phyloP scores from a whole-genome alignment of 2,113 vertebrate genomes.

The Microcebus murinus region DNA sequence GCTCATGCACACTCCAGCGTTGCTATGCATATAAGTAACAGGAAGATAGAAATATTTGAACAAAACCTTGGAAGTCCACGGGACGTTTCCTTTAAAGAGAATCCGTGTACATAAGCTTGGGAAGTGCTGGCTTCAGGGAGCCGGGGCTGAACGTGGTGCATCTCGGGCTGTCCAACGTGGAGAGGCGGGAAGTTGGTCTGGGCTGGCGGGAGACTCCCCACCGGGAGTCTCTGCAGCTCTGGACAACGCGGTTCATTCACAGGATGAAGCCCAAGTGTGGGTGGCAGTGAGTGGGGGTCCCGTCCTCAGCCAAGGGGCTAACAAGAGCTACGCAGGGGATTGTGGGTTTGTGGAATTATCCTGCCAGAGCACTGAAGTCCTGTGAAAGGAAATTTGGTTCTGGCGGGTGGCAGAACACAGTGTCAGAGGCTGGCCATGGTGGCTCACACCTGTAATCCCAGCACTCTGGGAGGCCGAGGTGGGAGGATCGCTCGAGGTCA shows the following conservation, averaged over 20 bases:
- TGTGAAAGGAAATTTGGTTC: background rate
- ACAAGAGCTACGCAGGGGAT: no score
- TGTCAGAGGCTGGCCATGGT: background rate
- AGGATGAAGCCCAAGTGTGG: background rate
- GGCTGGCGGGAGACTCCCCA: background rate
- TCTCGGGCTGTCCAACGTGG: background rate
- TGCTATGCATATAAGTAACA: background rate
- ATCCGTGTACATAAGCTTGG: no score
- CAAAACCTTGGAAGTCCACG: background rate
- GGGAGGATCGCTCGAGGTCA: no score
- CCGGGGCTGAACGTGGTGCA: fast-evolving
- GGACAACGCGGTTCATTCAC: background rate
- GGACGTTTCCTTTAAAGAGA: background rate
- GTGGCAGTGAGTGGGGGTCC: background rate
- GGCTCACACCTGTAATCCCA: no score
- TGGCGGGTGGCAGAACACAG: background rate
- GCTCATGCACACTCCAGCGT: fast-evolving
- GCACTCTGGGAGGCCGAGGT: no score
- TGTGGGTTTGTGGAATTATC: background rate
- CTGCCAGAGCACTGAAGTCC: background rate
- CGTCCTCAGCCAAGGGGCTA: background rate
- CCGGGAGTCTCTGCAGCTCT: fast-evolving
- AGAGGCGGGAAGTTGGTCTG: background rate
- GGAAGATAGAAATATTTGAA: background rate
- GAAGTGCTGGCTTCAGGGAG: no score